Conservation (phyloP, 1,140 invertebrate genomes). For the Ostrea edulis region DNA sequence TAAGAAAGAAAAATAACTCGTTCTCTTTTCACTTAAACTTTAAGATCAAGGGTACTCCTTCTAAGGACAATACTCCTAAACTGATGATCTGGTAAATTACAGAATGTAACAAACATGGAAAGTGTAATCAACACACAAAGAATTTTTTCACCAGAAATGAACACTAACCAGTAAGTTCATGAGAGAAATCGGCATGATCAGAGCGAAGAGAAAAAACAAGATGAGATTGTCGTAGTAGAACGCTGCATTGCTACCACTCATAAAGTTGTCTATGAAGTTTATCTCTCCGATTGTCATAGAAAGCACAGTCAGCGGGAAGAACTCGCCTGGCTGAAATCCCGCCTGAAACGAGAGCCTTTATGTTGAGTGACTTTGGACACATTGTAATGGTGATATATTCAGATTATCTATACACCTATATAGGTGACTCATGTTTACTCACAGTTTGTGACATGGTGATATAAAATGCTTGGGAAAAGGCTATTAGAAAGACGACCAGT, state of each 20-base stretch:
- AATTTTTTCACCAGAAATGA: background rate
- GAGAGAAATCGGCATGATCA: constrained; percentile 71
- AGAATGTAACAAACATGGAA: background rate
- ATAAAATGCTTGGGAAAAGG: constrained; percentile 59
- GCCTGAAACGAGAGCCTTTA: constrained; percentile 49
- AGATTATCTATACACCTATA: background rate
- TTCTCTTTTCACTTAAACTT: too few species aligned
- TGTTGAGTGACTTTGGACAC: background rate
- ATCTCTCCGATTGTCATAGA: constrained; percentile 74
- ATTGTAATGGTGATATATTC: too few species aligned
- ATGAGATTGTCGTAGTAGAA: constrained; percentile 65
- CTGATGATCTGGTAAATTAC: background rate
- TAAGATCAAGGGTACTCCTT: too few species aligned
- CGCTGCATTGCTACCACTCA: constrained; percentile 52
- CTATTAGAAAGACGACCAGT: constrained; percentile 57
- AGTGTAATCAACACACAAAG: background rate
- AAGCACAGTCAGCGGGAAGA: constrained; percentile 61
- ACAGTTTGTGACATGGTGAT: constrained; percentile 60
- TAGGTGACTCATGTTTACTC: background rate
- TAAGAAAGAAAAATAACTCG: constrained; percentile 22
- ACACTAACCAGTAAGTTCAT: constrained; percentile 73
- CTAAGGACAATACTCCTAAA: constrained; percentile 1
- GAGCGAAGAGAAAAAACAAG: constrained; percentile 65
- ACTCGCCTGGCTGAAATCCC: constrained; percentile 54
- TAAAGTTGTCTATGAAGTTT: constrained; percentile 68